Base-by-base conservation (phyloP, 2,113 vertebrate species). In the Caretta caretta region DNA sequence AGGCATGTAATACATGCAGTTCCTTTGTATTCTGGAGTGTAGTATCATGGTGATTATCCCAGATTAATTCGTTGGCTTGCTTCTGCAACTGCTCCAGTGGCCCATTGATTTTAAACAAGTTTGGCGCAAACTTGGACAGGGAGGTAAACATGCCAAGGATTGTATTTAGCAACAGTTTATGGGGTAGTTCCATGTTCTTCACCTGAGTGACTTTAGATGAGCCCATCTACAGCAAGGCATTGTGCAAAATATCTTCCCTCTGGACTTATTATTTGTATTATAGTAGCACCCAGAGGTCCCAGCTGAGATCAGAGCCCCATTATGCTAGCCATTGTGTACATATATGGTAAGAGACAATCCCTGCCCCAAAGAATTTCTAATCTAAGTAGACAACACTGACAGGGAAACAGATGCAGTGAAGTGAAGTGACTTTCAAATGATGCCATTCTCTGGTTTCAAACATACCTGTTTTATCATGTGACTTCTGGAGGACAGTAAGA, bases 1-100 rank as follows among this genome's bases (percentile, higher is more conserved):
- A 78, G 13, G 24, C 19, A 11, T 72, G 65, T n/a, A 72, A 22
- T 72, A 95, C 88, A 3, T 94, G 94, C 96, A 93, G 95, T 96
- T 93, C 94, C 81, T 84, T 81, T 10, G 91, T 92, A 83, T 84
- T 93, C 86, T 81, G 86, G 81, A 12, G 0, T 86, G 50, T 62
- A 62, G 8, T 53, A 56, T 81, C 80, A 35, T 5, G 1, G 87
- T n/a, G 3, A 79, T 38, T 29, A 42, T 65, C 92, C 80, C 12
- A 94, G 84, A 94, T 85, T 31, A 59, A 83, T 42, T 85, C 65
- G 7, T 14, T 78, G 22, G 19, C 13, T 78, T 48, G 42, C 13
- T 46, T 78, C 24, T 42, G 20, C 69, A 42, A 42, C 89, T 95
- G 90, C 88, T 95, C 85, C 92, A 49, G 62, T 22, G 72, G 27